These are phyloP conservation scores for Hyperoplus lanceolatus DNA, from an alignment of 2,797 vertebrate genomes.

Conservation along the genomic window DNA sequence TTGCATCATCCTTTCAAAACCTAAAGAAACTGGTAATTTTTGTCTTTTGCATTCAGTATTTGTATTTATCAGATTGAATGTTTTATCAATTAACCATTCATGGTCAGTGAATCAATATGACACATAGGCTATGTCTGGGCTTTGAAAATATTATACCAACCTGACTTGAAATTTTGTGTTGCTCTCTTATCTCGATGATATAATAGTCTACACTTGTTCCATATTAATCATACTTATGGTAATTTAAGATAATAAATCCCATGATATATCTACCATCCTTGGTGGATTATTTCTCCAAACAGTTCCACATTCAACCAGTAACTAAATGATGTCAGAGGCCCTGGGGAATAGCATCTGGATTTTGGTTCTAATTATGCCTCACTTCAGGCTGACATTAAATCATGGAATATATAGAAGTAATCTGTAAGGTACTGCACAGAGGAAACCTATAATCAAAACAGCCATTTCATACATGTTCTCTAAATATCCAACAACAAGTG, in stretches of 20 bases:
- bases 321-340: slow-evolving; percentile 22
- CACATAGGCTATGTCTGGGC: not conserved
- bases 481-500: slow-evolving; percentile 23
- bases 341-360: slow-evolving; percentile 30
- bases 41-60: not conserved
- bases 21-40: not conserved
- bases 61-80: no score
- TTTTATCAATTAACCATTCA: slow-evolving; percentile 7
- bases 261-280: not conserved
- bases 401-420: slow-evolving; percentile 30
- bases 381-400: slow-evolving; percentile 38
- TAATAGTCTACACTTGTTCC: not conserved
- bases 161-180: not conserved
- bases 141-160: not conserved
- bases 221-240: not conserved
- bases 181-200: slow-evolving; percentile 3
- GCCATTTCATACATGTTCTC: not conserved
- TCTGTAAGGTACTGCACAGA: not conserved
- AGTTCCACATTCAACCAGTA: slow-evolving; percentile 18
- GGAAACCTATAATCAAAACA: slow-evolving; percentile 25
- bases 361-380: slow-evolving; percentile 41
- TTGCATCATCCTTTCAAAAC: not conserved
- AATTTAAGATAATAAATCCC: slow-evolving; percentile 15
- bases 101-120: slow-evolving; percentile 36
- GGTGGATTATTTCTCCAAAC: slow-evolving; percentile 16